phyloP scores from a whole-genome alignment of 2,113 vertebrate genomes.

The Charadrius vociferus region DNA sequence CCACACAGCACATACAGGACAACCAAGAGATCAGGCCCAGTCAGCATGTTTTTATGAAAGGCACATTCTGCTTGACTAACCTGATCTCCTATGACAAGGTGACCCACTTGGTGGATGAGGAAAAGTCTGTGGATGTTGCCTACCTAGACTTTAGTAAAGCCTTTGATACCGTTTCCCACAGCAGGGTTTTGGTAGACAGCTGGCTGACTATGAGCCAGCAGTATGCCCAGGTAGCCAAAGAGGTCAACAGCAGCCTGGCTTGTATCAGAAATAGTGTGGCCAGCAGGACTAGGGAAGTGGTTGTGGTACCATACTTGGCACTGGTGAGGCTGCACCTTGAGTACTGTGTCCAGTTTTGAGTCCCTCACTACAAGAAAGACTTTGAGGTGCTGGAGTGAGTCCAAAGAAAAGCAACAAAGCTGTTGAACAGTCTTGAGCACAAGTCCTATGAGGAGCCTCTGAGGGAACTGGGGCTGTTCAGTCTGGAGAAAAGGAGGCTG shows the following conservation, averaged over 20 bases:
- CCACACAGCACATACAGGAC: accelerated
- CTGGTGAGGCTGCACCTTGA: too few relatives aligned
- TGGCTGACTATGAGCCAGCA: background rate
- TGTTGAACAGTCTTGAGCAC: background rate
- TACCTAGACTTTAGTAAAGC: background rate
- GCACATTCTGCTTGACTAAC: background rate
- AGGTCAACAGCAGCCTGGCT: background rate
- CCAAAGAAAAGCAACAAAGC: accelerated
- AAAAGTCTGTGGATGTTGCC: background rate
- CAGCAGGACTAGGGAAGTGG: background rate
- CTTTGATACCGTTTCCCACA: background rate
- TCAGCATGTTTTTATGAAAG: background rate
- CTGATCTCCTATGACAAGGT: background rate
- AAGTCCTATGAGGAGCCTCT: background rate
- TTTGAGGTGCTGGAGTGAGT: too few relatives aligned
- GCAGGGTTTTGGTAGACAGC: background rate
- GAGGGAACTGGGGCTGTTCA: background rate
- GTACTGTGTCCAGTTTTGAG: too few relatives aligned
- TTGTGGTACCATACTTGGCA: too few relatives aligned
- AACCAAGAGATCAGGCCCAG: background rate
- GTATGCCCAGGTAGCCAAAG: background rate
- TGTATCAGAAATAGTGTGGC: background rate
- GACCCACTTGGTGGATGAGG: background rate
- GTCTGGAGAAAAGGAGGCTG: too few relatives aligned
- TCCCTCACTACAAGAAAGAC: too few relatives aligned